Conservation (phyloP, 35 echinoderm and acorn worm genomes). For the Anneissia japonica region DNA sequence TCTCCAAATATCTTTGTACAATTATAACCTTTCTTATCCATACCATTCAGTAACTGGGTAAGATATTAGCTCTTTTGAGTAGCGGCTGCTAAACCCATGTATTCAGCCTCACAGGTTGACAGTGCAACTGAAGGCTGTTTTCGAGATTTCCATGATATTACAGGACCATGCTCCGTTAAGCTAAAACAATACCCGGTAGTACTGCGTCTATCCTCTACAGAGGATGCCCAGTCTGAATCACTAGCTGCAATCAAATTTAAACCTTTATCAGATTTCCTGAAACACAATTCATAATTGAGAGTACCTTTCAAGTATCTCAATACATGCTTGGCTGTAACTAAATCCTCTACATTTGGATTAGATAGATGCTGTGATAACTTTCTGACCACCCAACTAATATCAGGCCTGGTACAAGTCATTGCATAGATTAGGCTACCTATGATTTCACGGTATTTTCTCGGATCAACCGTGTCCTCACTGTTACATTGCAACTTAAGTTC, state of each 20-base stretch:
- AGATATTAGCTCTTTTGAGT: conserved; percentile 26
- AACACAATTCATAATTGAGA: conserved; percentile 10
- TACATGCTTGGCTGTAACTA: conserved; percentile 32
- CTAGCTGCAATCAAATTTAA: conserved; percentile 2
- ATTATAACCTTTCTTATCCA: neutral
- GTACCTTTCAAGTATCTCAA: conserved; percentile 33
- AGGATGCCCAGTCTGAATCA: conserved; percentile 35
- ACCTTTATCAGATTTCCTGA: conserved; percentile 24
- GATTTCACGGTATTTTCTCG: conserved; percentile 34
- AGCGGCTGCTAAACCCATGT: conserved; percentile 22
- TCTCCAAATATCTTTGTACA: conserved; percentile 37
- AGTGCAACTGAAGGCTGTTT: conserved; percentile 31
- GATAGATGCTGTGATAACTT: conserved; percentile 41
- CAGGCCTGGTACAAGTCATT: conserved; percentile 38
- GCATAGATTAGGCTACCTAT: conserved; percentile 38
- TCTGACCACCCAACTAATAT: conserved; percentile 34
- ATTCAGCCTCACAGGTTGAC: conserved; percentile 40
- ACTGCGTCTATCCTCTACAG: conserved; percentile 25
- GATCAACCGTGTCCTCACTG: conserved; percentile 4
- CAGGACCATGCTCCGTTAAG: conserved; percentile 13
- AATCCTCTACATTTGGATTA: conserved; percentile 10
- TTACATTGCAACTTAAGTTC: conserved; percentile 36
- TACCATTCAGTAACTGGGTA: conserved; percentile 32
- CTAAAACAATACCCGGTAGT: conserved; percentile 34
- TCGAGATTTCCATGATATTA: conserved; percentile 41